These are phyloP conservation scores for Heliconius nattereri DNA, from an alignment of 1,140 invertebrate species.

Conservation along the genomic window DNA sequence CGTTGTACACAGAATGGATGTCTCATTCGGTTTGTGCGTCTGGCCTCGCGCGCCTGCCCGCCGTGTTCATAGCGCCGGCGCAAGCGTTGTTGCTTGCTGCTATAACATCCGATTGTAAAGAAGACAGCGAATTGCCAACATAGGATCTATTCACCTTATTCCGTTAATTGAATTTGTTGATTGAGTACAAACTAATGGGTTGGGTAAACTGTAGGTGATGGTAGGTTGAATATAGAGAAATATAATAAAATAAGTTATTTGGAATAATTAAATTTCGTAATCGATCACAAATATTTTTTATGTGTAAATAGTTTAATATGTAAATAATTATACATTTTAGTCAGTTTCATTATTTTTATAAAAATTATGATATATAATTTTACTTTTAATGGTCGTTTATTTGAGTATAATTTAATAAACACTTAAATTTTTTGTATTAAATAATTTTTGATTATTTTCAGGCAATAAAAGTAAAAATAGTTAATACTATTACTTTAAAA, in stretches of 20 bases:
- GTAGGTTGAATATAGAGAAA: too few species aligned
- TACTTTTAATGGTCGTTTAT: too few species aligned
- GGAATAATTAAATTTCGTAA: too few species aligned
- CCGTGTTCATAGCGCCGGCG: slow-evolving; percentile 54
- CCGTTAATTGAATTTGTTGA: too few species aligned
- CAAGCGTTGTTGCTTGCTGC: slow-evolving; percentile 56
- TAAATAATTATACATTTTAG: not conserved
- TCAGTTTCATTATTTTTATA: not conserved
- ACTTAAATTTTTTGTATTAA: too few species aligned
- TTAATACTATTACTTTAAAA: too few species aligned
- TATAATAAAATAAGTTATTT: too few species aligned
- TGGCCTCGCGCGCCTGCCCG: slow-evolving; percentile 52
- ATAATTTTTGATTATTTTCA: too few species aligned
- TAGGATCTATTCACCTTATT: slow-evolving; percentile 21
- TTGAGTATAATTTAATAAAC: too few species aligned
- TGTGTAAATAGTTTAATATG: not conserved
- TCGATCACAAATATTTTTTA: too few species aligned
- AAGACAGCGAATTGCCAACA: slow-evolving; percentile 30
- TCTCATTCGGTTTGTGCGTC: slow-evolving; percentile 42
- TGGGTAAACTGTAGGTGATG: not conserved
- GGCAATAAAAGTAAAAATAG: too few species aligned
- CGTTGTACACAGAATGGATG: slow-evolving; percentile 44
- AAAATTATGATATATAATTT: too few species aligned
- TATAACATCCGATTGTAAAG: slow-evolving; percentile 20
- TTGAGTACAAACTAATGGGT: not conserved